These are phyloP conservation scores for Peromyscus melanophrys DNA, from an alignment of 2,797 vertebrate species.

Conservation along the genomic window DNA sequence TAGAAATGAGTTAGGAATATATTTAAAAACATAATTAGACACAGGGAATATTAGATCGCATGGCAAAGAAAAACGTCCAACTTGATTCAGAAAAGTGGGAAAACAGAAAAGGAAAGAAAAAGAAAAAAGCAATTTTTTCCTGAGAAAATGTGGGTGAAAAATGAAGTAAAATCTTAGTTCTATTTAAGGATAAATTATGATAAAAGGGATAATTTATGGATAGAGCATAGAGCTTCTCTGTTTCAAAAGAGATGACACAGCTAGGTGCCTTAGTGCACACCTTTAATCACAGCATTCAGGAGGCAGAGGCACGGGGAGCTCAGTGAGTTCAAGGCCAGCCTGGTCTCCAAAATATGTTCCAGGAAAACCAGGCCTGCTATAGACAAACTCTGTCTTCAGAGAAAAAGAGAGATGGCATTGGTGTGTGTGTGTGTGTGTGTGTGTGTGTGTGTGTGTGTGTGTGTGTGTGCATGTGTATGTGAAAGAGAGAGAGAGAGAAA, in stretches of 20 bases:
- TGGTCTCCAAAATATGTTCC: background rate
- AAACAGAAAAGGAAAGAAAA: background rate
- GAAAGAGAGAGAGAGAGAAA: too few relatives aligned
- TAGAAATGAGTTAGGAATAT: conserved; percentile 3
- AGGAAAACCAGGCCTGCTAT: background rate
- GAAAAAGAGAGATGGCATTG: too few relatives aligned
- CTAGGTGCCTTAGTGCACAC: background rate
- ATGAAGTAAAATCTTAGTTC: background rate
- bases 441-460: background rate
- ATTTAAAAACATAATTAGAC: background rate
- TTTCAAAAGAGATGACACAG: background rate
- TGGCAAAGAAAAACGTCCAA: conserved; percentile 13
- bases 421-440: background rate
- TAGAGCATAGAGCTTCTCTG: background rate
- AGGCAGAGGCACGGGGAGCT: background rate
- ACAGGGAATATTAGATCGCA: background rate
- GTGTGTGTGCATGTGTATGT: background rate
- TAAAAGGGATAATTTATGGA: background rate
- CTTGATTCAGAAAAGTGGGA: background rate
- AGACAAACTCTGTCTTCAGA: background rate
- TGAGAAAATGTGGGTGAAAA: background rate
- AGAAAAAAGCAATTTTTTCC: background rate
- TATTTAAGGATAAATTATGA: background rate
- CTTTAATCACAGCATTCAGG: background rate
- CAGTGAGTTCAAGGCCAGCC: background rate